Base-by-base conservation (phyloP, 2,888 invertebrate species). In the Electrophaes corylata region DNA sequence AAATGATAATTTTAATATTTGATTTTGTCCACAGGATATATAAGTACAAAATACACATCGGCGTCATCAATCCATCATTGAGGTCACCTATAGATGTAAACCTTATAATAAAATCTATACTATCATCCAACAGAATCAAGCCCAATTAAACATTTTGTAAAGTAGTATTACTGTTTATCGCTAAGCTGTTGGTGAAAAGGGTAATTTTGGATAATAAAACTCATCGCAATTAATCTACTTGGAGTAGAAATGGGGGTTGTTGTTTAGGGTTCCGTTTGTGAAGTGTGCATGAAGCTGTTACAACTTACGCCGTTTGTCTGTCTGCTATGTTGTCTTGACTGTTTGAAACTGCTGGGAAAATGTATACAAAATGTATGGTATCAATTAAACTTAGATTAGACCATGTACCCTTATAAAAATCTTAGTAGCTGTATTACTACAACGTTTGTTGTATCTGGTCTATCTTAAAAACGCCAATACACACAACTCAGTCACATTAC, bases 1-100 rank as follows among this genome's bases (percentile, higher is more conserved):
- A n/a, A n/a, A n/a, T n/a, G n/a, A n/a, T n/a, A n/a, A n/a, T n/a
- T n/a, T n/a, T 29, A 29, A 29, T 29, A 3, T 10, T 29, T 29
- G 6, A 10, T 31, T 61, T 74, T 74, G 58, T 75, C 45, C 43
- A 26, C 79, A 81, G 81, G 64, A 64, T 68, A 62, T 37, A 49
- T 41, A 41, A 58, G 59, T 69, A 69, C 58, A 65, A 31, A 23
- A 41, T 46, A 64, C 64, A 70, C 68, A 71, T 69, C 70, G 62
- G 62, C 54, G 56, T 64, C 66, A 60, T 52, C 54, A 50, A 8
- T 53, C 45, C 43, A 14, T 62, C 54, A 19, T 14, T 19, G 50
- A 49, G 49, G 50, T 53, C 61, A 62, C 10, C 26, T 2, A 29
- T 29, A 48, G 57, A 62, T 62, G 12, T 14, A 20, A 40, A 40